Base-by-base conservation (phyloP, 2,888 invertebrate species). In the Nephrotoma guestfalica region DNA sequence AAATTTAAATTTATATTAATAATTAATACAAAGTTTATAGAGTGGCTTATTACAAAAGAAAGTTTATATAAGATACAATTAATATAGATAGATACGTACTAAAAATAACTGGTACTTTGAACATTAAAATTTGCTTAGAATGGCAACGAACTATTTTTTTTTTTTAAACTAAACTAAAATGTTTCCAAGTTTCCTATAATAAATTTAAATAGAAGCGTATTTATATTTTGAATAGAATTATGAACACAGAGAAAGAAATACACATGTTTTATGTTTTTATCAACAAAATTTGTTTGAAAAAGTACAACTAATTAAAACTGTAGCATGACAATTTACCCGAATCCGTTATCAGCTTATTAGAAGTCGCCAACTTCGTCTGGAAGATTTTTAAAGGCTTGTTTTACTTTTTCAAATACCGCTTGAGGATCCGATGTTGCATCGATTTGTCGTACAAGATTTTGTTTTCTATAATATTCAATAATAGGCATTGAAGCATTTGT, bases 401-500 rank as follows among this genome's bases (percentile, higher is more conserved):
- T 92, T 0, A 95, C 94, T 87, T 93, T 92, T 47, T 92, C 89
- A 88, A 94, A 94, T 0, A 98, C 97, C 88, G 94, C 91, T 0
- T 95, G 93, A 0, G 95, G 93, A 71, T 93, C 89, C 85, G 93
- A 92, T 88, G 94, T 94, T 11, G 96, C 96, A 91, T 97, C 94
- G 88, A 99, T 93, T 89, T 93, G 94, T 88, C 93, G 93, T 3
- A 98, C 97, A 83, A 97, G 92, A 86, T 94, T 94, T 87, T 92
- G 90, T 45, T 93, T 90, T 71, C 95, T 94, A 89, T 97, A 99
- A 90, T 96, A 93, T 43, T 97, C 93, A 86, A 99, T 95, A 88
- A 99, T 98, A 0, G 98, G 98, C 93, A 97, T 93, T 0, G 98
- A 98, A 89, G 97, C 96, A 87, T 94, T 95, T 41, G 95, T 91